Evolutionary conservation across 2,797 vertebrate species (phyloP).

Genomic region (Spinus pinus): DNA sequence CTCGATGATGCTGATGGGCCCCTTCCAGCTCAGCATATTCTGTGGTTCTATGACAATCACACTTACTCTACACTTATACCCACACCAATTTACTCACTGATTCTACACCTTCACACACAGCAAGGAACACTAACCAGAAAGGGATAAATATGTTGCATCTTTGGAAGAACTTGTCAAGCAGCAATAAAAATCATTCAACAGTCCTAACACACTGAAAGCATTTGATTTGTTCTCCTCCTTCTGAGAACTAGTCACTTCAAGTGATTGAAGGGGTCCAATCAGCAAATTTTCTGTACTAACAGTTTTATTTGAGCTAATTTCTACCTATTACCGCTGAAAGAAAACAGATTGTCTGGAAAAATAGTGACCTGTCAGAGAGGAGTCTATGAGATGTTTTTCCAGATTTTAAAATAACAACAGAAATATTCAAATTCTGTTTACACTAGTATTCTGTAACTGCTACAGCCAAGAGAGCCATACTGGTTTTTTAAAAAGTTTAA

Average conservation of each 20-base stretch:
- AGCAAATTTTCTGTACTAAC: not conserved
- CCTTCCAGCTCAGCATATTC: not conserved
- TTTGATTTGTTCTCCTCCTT: not conserved
- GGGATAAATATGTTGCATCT: not conserved
- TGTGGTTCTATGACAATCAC: not conserved
- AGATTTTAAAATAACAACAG: not conserved
- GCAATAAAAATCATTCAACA: not conserved
- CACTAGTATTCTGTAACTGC: not conserved
- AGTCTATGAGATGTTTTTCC: not conserved
- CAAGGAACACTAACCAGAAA: not conserved
- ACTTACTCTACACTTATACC: not conserved
- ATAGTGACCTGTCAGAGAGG: not conserved
- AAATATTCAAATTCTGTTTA: not conserved
- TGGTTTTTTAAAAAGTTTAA: not conserved
- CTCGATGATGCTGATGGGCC: accelerated
- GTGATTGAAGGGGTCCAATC: not conserved
- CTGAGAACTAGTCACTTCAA: not conserved
- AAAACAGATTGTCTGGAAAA: not conserved
- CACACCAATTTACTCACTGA: not conserved
- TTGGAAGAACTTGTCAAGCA: not conserved
- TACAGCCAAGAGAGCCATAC: not conserved
- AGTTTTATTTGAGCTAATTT: not conserved
- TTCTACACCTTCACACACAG: not conserved
- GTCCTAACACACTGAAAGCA: not conserved
- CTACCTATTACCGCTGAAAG: not conserved